These are phyloP conservation scores for Antennarius striatus DNA, from an alignment of 2,113 vertebrate species.

Conservation along the genomic window DNA sequence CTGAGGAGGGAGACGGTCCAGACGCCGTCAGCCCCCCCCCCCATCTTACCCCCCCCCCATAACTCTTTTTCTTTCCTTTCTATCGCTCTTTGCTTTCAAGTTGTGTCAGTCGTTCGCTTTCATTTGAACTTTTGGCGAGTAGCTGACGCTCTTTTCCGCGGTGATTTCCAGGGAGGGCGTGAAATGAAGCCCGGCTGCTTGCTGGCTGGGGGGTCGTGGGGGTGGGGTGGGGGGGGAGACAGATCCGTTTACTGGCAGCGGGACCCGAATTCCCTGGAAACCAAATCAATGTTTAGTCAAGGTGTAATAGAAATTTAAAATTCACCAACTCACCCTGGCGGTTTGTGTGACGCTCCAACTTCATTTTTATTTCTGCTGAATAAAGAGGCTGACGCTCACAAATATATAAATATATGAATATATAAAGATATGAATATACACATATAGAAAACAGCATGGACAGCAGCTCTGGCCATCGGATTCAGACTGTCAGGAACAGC, in stretches of 20 bases:
- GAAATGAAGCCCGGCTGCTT: conserved; percentile 27
- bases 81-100: conserved; percentile 7
- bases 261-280: conserved; percentile 36
- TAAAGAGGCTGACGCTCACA: too few relatives aligned
- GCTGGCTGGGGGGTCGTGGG: not conserved
- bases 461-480: too few relatives aligned
- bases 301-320: conserved; percentile 30
- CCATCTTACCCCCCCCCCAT: not conserved
- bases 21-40: conserved; percentile 55
- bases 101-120: conserved; percentile 15
- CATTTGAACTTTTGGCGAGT: conserved; percentile 21
- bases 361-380: too few relatives aligned
- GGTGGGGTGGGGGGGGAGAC: conserved; percentile 13
- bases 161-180: conserved; percentile 1
- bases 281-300: conserved; percentile 44
- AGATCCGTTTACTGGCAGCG: conserved; percentile 23
- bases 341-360: not conserved
- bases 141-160: conserved; percentile 20
- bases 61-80: not conserved
- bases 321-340: conserved; percentile 9
- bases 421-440: too few relatives aligned
- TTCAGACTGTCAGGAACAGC: too few relatives aligned
- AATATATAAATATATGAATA: too few relatives aligned
- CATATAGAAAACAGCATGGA: too few relatives aligned
- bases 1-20: conserved; percentile 43